Percentiles rank a stretch among this genome's conserved stretches.
phyloP scores from a whole-genome alignment of 2,113 vertebrate genomes.

The Larimichthys crocea region DNA sequence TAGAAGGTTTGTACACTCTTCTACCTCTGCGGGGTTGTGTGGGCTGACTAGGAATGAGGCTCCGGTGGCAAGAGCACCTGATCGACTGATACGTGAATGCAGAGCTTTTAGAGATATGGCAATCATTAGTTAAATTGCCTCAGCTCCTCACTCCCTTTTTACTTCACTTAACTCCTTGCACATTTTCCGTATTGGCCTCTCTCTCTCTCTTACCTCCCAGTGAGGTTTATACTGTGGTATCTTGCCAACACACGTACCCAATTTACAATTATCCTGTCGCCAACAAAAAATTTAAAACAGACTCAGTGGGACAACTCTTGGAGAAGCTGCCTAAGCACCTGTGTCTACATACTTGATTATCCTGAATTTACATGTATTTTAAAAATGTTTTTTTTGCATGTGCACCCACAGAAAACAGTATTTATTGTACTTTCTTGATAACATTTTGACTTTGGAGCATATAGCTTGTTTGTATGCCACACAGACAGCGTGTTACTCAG shows the following conservation, averaged over 20 bases:
- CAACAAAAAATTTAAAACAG: constrained; percentile 27
- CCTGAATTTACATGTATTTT: constrained; percentile 1
- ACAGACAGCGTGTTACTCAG: background rate
- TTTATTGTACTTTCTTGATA: background rate
- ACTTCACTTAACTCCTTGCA: constrained; percentile 50
- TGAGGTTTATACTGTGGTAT: constrained; percentile 35
- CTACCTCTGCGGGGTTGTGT: constrained; percentile 5
- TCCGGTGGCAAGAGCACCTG: constrained; percentile 55
- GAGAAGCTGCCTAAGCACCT: background rate
- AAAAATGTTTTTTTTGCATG: background rate
- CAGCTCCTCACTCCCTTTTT: constrained; percentile 49
- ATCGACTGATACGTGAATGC: constrained; percentile 52
- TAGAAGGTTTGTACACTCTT: constrained; percentile 2
- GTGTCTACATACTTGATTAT: background rate
- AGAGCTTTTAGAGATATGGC: constrained; percentile 49
- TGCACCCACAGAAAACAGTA: background rate
- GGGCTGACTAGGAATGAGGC: constrained; percentile 51
- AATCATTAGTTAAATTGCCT: constrained; percentile 70
- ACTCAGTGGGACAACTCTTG: background rate
- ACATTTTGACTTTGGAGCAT: background rate
- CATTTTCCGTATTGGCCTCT: constrained; percentile 14
- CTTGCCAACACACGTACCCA: constrained; percentile 15
- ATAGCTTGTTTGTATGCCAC: background rate
- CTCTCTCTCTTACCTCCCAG: background rate
- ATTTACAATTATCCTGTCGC: constrained; percentile 20